phyloP scores from a whole-genome alignment of 2,113 vertebrate species.

The Sturnira hondurensis region DNA sequence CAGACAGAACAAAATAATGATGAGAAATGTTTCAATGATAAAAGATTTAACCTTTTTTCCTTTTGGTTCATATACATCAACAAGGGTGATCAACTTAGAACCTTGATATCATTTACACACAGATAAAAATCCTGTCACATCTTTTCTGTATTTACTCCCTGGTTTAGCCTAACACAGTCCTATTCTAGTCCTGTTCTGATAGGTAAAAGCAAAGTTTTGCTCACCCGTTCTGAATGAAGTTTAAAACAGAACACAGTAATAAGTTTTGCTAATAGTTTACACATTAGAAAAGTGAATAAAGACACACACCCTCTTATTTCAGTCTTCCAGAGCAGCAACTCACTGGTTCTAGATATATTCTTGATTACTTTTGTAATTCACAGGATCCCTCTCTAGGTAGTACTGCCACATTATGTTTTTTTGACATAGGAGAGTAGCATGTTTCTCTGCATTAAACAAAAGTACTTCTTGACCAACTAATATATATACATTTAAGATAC shows the following conservation, averaged over 20 bases:
- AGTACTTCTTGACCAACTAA: conserved; percentile 1
- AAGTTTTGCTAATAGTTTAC: not conserved
- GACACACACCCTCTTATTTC: not conserved
- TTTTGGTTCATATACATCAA: conserved; percentile 5
- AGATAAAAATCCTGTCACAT: not conserved
- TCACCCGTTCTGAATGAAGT: not conserved
- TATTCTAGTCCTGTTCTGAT: not conserved
- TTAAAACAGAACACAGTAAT: conserved; percentile 19
- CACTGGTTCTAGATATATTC: not conserved
- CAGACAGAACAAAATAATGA: conserved; percentile 27
- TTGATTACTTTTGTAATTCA: not conserved
- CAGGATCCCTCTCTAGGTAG: not conserved
- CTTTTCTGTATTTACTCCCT: not conserved
- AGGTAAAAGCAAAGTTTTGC: not conserved
- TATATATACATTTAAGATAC: not conserved
- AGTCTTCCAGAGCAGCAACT: not conserved
- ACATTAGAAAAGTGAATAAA: conserved; percentile 39
- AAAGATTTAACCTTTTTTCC: not conserved
- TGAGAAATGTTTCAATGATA: conserved; percentile 18
- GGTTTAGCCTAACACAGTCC: not conserved
- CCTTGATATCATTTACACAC: too few relatives aligned
- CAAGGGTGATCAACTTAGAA: not conserved
- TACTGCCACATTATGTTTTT: not conserved
- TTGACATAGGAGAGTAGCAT: not conserved
- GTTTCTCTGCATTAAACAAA: conserved; percentile 27